Evolutionary conservation across 2,113 vertebrate species (phyloP).

Genomic region (Heterochromis multidens): DNA sequence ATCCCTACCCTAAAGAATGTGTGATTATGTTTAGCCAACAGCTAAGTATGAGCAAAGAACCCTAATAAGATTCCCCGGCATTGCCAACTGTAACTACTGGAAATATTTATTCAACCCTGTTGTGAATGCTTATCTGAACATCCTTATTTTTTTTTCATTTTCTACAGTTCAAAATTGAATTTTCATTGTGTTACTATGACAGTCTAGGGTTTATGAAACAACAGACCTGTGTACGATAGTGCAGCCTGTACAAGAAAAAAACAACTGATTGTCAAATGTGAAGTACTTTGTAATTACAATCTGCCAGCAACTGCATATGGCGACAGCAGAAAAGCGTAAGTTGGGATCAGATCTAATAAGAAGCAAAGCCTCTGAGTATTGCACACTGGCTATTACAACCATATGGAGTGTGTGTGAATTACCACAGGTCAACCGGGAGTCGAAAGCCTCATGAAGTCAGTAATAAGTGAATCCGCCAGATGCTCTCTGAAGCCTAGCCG

Average conservation of each 20-base stretch:
- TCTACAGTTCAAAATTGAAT: background rate
- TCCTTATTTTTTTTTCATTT: background rate
- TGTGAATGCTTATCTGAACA: background rate
- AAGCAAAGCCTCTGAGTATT: background rate
- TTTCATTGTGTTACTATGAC: background rate
- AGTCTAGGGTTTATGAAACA: background rate
- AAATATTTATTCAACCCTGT: background rate
- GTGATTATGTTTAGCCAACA: too few species aligned
- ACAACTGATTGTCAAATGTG: too few species aligned
- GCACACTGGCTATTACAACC: background rate
- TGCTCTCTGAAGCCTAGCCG: slow-evolving; percentile 27
- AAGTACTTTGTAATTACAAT: background rate
- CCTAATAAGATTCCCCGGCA: background rate
- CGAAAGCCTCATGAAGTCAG: slow-evolving; percentile 21
- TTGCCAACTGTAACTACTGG: background rate
- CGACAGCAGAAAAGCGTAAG: background rate
- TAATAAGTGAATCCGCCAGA: slow-evolving; percentile 26
- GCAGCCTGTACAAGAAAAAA: background rate
- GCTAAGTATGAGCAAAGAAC: too few species aligned
- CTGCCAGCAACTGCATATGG: background rate
- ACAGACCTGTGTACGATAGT: background rate
- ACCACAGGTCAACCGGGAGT: background rate
- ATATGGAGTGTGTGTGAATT: background rate
- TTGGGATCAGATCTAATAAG: slow-evolving; percentile 13
- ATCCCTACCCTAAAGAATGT: background rate